Evolutionary conservation across 2,797 vertebrate genomes (phyloP).

Genomic region (Syngnathus acus): DNA sequence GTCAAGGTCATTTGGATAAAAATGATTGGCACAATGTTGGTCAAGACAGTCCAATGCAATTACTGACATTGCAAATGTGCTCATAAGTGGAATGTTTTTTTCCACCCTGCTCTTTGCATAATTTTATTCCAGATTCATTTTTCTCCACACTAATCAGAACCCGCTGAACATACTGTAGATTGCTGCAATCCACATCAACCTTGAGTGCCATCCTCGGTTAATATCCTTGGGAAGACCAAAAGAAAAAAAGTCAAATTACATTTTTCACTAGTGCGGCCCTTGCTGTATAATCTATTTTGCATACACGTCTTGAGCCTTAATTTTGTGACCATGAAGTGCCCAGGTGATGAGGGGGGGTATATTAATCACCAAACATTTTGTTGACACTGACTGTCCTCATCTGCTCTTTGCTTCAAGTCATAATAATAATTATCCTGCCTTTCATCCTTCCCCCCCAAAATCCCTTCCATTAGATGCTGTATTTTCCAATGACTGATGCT

Average conservation of each 20-base stretch:
- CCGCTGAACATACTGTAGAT: slow-evolving; percentile 11
- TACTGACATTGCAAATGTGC: slow-evolving; percentile 25
- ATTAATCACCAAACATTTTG: slow-evolving; percentile 61
- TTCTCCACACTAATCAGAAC: slow-evolving; percentile 32
- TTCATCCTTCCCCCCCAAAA: slow-evolving; percentile 38
- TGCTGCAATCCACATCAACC: slow-evolving; percentile 25
- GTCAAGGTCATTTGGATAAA: background rate
- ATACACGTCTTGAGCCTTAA: slow-evolving; percentile 42
- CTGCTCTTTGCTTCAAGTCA: slow-evolving; percentile 53
- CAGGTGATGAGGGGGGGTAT: slow-evolving; percentile 48
- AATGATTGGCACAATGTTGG: slow-evolving; percentile 4
- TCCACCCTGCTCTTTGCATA: slow-evolving; percentile 28
- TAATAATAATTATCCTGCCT: slow-evolving; percentile 66
- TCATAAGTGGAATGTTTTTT: slow-evolving; percentile 25
- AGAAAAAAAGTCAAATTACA: slow-evolving; percentile 41
- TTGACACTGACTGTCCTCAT: slow-evolving; percentile 51
- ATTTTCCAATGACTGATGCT: slow-evolving; percentile 11
- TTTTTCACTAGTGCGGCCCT: slow-evolving; percentile 36
- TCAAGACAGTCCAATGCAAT: slow-evolving; percentile 14
- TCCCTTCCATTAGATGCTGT: slow-evolving; percentile 44
- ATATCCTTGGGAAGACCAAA: slow-evolving; percentile 34
- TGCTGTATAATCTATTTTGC: slow-evolving; percentile 35
- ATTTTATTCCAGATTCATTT: slow-evolving; percentile 31
- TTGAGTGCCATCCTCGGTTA: slow-evolving; percentile 24
- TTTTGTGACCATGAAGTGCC: slow-evolving; percentile 34